phyloP scores from a whole-genome alignment of 2,888 invertebrate genomes.

The Dusona sp. region DNA sequence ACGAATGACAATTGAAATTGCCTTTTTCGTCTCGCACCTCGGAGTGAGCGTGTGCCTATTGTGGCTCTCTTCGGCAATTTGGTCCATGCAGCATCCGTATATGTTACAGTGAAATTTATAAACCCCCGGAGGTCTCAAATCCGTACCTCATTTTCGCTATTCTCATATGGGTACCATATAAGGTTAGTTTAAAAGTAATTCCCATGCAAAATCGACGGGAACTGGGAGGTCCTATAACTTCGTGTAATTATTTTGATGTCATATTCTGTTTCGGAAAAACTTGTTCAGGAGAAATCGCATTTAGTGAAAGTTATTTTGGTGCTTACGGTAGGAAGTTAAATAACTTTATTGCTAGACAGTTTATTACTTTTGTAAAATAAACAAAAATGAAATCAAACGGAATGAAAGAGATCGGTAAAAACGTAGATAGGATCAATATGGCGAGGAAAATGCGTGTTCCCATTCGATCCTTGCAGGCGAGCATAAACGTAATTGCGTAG shows the following conservation, averaged over 20 bases:
- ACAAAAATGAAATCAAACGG: not conserved
- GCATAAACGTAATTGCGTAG: conserved; percentile 81
- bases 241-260: not conserved
- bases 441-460: conserved; percentile 12
- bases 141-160: conserved; percentile 38
- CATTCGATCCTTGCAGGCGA: conserved; percentile 72
- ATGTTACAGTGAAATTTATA: conserved; percentile 49
- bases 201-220: not conserved
- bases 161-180: not conserved
- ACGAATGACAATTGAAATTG: conserved; percentile 63
- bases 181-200: not conserved
- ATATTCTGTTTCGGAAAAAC: not conserved
- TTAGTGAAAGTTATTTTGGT: not conserved
- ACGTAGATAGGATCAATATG: not conserved
- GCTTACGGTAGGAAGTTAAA: not conserved
- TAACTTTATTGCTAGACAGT: not conserved
- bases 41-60: not conserved
- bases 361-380: not conserved
- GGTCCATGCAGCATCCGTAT: conserved; percentile 2
- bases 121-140: conserved; percentile 26
- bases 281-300: not conserved
- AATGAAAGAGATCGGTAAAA: not conserved
- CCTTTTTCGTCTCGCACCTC: conserved; percentile 60
- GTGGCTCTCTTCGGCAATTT: conserved; percentile 21
- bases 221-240: not conserved